Conservation (phyloP, 1,140 invertebrate species). For the Popillia japonica region DNA sequence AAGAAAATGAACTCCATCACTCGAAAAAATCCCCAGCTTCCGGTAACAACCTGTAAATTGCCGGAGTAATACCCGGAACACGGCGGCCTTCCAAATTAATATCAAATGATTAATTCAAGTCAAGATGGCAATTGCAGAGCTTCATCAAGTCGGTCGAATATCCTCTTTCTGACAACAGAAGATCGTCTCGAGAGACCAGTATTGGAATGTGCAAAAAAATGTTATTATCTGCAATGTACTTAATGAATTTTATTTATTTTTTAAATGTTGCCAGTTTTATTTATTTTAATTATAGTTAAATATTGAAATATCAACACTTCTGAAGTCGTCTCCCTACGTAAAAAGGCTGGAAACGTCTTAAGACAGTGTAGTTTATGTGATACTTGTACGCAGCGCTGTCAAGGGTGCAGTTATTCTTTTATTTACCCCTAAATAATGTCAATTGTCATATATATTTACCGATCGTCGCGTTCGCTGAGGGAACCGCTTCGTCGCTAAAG, state of each 20-base stretch:
- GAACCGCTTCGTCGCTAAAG: background rate
- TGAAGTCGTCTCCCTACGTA: no score
- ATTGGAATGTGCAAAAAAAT: no score
- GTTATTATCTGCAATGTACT: no score
- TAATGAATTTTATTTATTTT: no score
- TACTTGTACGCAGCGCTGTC: background rate
- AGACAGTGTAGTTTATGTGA: no score
- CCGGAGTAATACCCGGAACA: conserved; percentile 14
- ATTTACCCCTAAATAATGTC: conserved; percentile 33
- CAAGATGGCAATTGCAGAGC: conserved; percentile 24
- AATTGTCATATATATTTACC: conserved; percentile 5
- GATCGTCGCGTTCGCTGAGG: conserved; percentile 1
- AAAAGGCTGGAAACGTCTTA: no score
- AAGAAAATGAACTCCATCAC: conserved; percentile 10
- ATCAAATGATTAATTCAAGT: conserved; percentile 33
- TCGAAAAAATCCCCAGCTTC: conserved; percentile 9
- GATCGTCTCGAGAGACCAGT: background rate
- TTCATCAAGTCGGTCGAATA: conserved; percentile 21
- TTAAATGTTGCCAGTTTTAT: no score
- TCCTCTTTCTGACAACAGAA: conserved; percentile 4
- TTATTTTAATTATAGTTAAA: no score
- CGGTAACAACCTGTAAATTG: conserved; percentile 32
- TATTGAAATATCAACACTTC: no score
- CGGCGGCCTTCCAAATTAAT: conserved; percentile 24
- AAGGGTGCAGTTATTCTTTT: conserved; percentile 26